A percentile compares a stretch with the other conserved stretches of the same genome.
These are phyloP conservation scores for Euwallacea fornicatus DNA, from an alignment of 1,140 invertebrate genomes.

Conservation along the genomic window DNA sequence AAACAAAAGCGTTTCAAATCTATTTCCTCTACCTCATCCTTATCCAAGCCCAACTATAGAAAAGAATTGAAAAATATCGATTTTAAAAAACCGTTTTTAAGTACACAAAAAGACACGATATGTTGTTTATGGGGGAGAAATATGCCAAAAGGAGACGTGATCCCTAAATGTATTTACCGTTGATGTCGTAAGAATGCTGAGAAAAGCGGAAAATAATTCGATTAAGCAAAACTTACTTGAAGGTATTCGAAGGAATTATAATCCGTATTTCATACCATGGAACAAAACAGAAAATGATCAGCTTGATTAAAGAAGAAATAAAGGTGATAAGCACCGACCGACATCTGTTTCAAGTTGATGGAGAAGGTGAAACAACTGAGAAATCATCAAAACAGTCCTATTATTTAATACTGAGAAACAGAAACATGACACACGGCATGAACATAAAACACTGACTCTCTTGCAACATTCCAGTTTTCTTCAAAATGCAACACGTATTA, in stretches of 20 bases:
- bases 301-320: too few species aligned
- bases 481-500: slow-evolving; percentile 38
- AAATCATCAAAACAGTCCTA: too few species aligned
- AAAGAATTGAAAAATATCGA: slow-evolving; percentile 43
- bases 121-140: neutral
- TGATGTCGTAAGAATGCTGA: too few species aligned
- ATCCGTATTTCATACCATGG: too few species aligned
- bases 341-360: too few species aligned
- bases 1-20: slow-evolving; percentile 41
- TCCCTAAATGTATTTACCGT: neutral
- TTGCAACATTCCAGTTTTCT: slow-evolving; percentile 37
- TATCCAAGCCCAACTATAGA: slow-evolving; percentile 80
- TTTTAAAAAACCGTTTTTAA: slow-evolving; percentile 38
- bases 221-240: too few species aligned
- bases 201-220: too few species aligned
- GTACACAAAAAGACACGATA: neutral
- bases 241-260: too few species aligned
- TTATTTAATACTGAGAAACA: too few species aligned
- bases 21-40: slow-evolving; percentile 74
- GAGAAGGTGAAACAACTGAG: too few species aligned
- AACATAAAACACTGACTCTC: slow-evolving; percentile 24
- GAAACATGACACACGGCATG: neutral
- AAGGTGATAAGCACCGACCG: too few species aligned
- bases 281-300: too few species aligned
- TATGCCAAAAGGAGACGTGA: neutral